A percentile compares a stretch with the other conserved stretches of the same genome.
These are phyloP conservation scores for Eira barbara DNA, from an alignment of 2,113 vertebrate species.

Conservation along the genomic window DNA sequence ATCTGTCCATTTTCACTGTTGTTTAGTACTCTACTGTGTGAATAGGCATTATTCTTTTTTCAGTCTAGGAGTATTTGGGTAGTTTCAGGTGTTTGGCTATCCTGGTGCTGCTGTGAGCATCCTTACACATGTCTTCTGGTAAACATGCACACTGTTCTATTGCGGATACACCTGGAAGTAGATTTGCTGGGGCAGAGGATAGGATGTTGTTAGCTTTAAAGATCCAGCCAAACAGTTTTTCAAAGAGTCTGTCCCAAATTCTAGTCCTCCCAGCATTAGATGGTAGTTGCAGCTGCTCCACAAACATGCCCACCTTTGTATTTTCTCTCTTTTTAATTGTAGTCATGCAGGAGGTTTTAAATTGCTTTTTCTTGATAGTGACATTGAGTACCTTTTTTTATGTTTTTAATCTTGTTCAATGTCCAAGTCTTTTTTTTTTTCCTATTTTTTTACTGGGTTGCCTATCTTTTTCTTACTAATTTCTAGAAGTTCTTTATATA, in stretches of 20 bases:
- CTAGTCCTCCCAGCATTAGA: background rate
- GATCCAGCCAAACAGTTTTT: background rate
- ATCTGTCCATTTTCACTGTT: background rate
- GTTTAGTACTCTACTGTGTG: background rate
- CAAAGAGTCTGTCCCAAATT: background rate
- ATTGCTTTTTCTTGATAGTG: background rate
- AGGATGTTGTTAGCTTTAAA: background rate
- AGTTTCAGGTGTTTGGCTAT: background rate
- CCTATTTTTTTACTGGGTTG: background rate
- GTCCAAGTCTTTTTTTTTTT: background rate
- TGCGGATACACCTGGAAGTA: background rate
- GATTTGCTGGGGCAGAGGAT: background rate
- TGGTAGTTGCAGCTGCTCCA: background rate
- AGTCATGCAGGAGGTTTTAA: background rate
- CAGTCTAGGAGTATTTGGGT: background rate
- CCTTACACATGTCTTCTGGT: background rate
- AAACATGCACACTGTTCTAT: background rate
- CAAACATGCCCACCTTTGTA: background rate
- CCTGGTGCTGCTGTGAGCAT: background rate
- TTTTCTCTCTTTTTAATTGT: background rate
- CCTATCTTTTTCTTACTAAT: background rate
- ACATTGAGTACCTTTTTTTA: background rate
- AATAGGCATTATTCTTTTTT: background rate
- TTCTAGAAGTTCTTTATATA: background rate
- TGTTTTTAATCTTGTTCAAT: background rate